These are phyloP conservation scores for Pollicipes pollicipes DNA, from an alignment of 1,140 invertebrate genomes.

Conservation along the genomic window DNA sequence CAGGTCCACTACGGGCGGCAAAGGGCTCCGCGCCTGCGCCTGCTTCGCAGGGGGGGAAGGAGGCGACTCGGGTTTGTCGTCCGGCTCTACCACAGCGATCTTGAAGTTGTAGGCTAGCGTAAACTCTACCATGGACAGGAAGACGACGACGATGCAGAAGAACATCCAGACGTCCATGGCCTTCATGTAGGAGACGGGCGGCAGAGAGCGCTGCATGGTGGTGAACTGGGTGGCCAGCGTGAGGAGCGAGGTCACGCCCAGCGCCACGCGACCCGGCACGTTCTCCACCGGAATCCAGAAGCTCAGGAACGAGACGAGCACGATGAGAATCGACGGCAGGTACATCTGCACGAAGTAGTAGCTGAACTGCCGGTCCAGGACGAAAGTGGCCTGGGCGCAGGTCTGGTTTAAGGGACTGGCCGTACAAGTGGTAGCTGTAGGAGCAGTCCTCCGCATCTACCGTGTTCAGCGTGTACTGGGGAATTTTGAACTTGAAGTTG, in stretches of 20 bases:
- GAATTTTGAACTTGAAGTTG: neutral
- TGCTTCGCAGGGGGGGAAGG: neutral
- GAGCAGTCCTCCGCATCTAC: neutral
- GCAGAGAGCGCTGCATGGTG: slow-evolving; percentile 4
- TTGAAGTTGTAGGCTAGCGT: neutral
- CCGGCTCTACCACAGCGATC: neutral
- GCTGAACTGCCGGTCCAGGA: neutral
- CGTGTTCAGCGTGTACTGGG: neutral
- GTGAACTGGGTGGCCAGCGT: slow-evolving; percentile 14
- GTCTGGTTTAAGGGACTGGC: neutral
- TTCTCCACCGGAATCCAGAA: slow-evolving; percentile 16
- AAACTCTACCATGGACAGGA: neutral
- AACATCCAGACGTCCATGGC: slow-evolving; percentile 1
- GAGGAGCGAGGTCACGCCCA: slow-evolving; percentile 16
- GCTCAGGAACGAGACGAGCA: slow-evolving; percentile 17
- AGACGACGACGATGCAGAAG: neutral
- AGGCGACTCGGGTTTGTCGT: neutral
- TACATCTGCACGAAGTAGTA: slow-evolving; percentile 16
- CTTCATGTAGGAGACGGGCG: slow-evolving; percentile 10
- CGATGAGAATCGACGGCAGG: slow-evolving; percentile 14
- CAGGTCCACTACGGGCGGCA: neutral
- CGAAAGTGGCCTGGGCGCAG: slow-evolving; percentile 3
- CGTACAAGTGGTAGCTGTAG: neutral
- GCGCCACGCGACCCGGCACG: slow-evolving; percentile 15
- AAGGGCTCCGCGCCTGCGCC: neutral